phyloP scores from a whole-genome alignment of 2,797 vertebrate genomes.

The Helostoma temminkii region DNA sequence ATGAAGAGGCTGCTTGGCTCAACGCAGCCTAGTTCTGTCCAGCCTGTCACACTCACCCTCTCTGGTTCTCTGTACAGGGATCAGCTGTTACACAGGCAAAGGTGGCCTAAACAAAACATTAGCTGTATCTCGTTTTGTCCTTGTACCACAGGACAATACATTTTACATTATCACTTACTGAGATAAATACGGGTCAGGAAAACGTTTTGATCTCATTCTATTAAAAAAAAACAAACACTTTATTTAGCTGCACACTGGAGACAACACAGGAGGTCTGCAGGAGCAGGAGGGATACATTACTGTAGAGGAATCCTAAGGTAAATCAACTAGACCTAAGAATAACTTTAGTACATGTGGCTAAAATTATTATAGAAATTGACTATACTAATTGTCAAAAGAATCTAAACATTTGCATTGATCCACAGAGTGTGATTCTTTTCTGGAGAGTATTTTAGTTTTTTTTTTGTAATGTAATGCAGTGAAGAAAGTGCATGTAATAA shows the following conservation, averaged over 20 bases:
- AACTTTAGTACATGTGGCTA: background rate
- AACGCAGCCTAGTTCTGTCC: conserved; percentile 55
- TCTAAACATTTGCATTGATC: conserved; percentile 8
- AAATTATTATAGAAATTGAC: too few species aligned
- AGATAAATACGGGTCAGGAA: conserved; percentile 49
- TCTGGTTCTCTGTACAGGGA: conserved; percentile 7
- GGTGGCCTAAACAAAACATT: conserved; percentile 38
- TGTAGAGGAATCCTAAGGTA: conserved; percentile 14
- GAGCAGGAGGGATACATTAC: conserved; percentile 18
- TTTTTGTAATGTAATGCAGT: background rate
- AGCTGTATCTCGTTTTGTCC: conserved; percentile 51
- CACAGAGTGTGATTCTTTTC: too few species aligned
- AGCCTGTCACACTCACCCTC: conserved; percentile 19
- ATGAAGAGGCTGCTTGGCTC: conserved; percentile 32
- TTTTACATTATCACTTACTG: conserved; percentile 33
- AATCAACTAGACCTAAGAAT: conserved; percentile 3
- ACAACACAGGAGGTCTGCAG: conserved; percentile 4
- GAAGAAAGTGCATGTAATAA: conserved; percentile 1
- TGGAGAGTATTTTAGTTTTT: conserved; percentile 3
- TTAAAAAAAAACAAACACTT: conserved; percentile 38
- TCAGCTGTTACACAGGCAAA: conserved; percentile 33
- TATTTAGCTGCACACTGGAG: conserved; percentile 26
- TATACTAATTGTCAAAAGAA: background rate
- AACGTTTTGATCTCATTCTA: conserved; percentile 40
- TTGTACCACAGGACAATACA: conserved; percentile 30